These are phyloP conservation scores for Odobenus rosmarus DNA, from an alignment of 2,113 vertebrate genomes.

Conservation along the genomic window DNA sequence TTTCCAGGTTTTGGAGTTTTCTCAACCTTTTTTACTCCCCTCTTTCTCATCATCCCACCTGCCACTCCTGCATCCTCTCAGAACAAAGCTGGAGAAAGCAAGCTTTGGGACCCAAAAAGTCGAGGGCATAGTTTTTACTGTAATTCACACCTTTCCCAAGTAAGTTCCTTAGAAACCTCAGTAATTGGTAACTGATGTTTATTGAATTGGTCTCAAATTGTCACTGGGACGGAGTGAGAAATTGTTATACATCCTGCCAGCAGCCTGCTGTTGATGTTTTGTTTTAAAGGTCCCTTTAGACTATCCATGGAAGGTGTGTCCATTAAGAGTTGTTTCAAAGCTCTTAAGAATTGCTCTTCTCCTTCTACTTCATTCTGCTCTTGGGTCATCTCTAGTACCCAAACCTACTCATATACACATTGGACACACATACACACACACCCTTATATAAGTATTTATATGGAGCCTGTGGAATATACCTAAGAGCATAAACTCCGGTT, in stretches of 20 bases:
- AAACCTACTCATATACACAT: neutral
- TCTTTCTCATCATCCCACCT: neutral
- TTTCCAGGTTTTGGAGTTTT: neutral
- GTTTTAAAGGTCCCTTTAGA: constrained; percentile 16
- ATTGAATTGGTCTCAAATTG: constrained; percentile 58
- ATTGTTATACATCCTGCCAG: neutral
- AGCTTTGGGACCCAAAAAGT: constrained; percentile 18
- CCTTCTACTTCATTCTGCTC: neutral
- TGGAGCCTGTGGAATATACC: neutral
- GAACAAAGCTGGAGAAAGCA: neutral
- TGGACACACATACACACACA: neutral
- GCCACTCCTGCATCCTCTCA: neutral
- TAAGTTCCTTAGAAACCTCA: constrained; percentile 66
- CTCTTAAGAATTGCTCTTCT: neutral
- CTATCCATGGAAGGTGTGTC: neutral
- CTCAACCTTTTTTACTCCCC: neutral
- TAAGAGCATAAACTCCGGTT: neutral
- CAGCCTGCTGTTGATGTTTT: neutral
- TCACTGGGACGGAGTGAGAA: constrained; percentile 58
- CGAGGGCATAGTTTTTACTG: constrained; percentile 10
- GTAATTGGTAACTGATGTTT: constrained; percentile 66
- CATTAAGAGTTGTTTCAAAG: neutral
- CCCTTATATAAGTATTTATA: neutral
- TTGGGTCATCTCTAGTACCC: neutral
- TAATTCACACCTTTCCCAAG: constrained; percentile 59